Evolutionary conservation across 1,140 invertebrate species (phyloP).

Genomic region (Aphis gossypii): DNA sequence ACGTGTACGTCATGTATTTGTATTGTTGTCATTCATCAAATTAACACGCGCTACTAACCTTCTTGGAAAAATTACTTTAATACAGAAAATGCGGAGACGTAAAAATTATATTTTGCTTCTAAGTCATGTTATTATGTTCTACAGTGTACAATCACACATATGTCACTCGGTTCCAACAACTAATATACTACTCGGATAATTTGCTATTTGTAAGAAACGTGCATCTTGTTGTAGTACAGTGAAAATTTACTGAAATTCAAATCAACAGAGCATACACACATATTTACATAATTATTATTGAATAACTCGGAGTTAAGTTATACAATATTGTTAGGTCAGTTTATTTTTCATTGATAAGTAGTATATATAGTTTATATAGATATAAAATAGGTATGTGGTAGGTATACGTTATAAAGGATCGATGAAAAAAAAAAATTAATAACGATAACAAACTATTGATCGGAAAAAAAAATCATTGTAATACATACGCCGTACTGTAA

Average conservation of each 20-base stretch:
- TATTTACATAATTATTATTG: neutral
- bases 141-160: neutral
- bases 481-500: neutral
- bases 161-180: neutral
- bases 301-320: neutral
- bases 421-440: neutral
- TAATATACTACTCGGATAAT: neutral
- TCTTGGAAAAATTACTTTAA: neutral
- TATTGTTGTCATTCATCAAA: neutral
- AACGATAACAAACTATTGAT: neutral
- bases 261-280: neutral
- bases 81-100: neutral
- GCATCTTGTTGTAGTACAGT: neutral
- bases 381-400: neutral
- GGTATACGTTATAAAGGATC: neutral
- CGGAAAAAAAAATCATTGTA: neutral
- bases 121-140: neutral
- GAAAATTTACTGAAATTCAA: neutral
- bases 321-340: too few relatives aligned
- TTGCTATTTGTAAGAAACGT: neutral
- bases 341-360: neutral
- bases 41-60: constrained; percentile 33
- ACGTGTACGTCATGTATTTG: neutral
- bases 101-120: neutral
- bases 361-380: too few relatives aligned